phyloP scores from a whole-genome alignment of 2,888 invertebrate species.

The Melikaiella ostensackeni region DNA sequence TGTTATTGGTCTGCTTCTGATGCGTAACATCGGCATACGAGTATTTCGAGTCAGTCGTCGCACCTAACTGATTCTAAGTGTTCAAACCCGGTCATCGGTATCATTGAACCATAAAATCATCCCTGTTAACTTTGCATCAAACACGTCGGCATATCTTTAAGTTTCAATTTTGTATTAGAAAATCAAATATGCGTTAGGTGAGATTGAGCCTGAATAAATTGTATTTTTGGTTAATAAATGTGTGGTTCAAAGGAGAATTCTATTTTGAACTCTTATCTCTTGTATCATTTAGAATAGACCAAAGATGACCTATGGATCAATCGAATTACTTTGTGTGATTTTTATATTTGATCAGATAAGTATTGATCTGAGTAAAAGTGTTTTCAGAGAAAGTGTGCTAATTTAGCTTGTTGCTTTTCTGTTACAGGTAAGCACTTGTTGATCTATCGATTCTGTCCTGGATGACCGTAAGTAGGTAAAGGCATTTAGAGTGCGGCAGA shows the following conservation, averaged over 20 bases:
- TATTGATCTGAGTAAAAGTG: background rate
- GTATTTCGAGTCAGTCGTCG: constrained; percentile 46
- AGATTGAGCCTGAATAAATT: background rate
- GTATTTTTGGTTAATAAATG: background rate
- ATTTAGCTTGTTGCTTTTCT: constrained; percentile 54
- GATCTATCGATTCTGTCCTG: constrained; percentile 50
- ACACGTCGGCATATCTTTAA: background rate
- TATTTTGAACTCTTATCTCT: background rate
- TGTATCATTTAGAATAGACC: background rate
- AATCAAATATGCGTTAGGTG: no score
- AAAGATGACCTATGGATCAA: no score
- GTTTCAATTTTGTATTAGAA: background rate
- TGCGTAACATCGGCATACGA: constrained; percentile 66
- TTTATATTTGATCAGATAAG: background rate
- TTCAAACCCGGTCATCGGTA: constrained; percentile 40
- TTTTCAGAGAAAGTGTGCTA: constrained; percentile 22
- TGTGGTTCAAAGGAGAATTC: background rate
- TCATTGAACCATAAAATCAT: constrained; percentile 39
- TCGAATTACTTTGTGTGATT: background rate
- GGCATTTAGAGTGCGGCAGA: background rate
- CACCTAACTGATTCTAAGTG: constrained; percentile 40
- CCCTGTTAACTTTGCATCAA: background rate
- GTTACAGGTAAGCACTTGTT: constrained; percentile 64
- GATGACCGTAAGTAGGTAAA: constrained; percentile 54
- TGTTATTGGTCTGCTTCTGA: constrained; percentile 56